Base-by-base conservation (phyloP, 1,140 invertebrate species). In the Musca domestica region DNA sequence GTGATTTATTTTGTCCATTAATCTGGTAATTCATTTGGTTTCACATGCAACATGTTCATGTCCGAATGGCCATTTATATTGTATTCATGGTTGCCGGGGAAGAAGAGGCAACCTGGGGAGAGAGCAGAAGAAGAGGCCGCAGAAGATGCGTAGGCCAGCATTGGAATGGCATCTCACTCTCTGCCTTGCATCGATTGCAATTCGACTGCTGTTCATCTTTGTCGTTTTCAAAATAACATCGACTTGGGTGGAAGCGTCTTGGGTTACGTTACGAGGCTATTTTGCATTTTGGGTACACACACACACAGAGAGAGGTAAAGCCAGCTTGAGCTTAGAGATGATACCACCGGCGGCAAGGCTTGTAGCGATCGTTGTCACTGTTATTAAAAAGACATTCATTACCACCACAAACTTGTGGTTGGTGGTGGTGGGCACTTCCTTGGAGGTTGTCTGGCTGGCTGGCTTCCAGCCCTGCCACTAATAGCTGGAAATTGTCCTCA, bases 1-100 rank as follows among this genome's bases (percentile, higher is more conserved):
- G 78, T 80, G 77, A 80, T 80, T 80, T 80, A 80, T 80, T 73
- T 75, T 73, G 77, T 80, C 77, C 78, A 80, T 80, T 80, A 80
- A 80, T 80, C 75, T 80, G 76, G 78, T 80, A 80, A 80, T 80
- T 80, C 77, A 80, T 80, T 80, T 78, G 74, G 54, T 76, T 71
- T 74, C 72, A 66, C 48, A 66, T 51, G 65, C 65, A 54, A 66
- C 47, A 66, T 49, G 51, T 20, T 66, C 65, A 61, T 34, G 56
- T 61, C 34, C 4, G 56, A 19, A 61, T 14, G 41, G 27, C 41
- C 56, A 61, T 61, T 61, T 61, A 61, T 61, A 61, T 61, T 17
- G 27, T 61, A 61, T 61, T 41, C 56, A 34, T 5, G 3, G 23
- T 25, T 34, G 27, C 64, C 27, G 9, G 41, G 49, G 22, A 23